Percentiles rank a stretch among this genome's conserved stretches.
phyloP scores from a whole-genome alignment of 2,888 invertebrate genomes.

The Tetragnatha montana region DNA sequence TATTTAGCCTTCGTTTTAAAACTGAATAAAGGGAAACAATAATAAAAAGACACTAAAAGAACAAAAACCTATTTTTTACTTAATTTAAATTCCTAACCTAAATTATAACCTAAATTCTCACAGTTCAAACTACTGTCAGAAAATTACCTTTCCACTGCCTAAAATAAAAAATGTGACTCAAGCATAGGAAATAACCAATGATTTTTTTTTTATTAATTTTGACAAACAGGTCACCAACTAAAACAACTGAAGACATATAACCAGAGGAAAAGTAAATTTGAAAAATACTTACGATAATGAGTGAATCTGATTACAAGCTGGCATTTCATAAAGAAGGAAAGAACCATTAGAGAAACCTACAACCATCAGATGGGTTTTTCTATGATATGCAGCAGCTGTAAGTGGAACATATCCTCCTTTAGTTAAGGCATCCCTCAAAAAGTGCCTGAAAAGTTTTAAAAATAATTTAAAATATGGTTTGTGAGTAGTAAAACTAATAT shows the following conservation, averaged over 20 bases:
- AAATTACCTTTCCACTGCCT: no score
- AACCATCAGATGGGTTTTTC: constrained; percentile 86
- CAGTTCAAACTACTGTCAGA: no score
- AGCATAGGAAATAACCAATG: no score
- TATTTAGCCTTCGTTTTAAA: no score
- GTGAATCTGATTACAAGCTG: constrained; percentile 94
- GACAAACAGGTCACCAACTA: neutral
- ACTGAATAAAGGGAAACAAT: no score
- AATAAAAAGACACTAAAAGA: no score
- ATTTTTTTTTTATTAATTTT: neutral
- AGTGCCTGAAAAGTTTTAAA: constrained; percentile 75
- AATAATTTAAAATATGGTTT: neutral
- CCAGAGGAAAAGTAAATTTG: no score
- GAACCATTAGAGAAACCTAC: constrained; percentile 93
- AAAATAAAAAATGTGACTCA: no score
- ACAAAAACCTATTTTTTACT: no score
- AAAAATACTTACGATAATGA: constrained; percentile 79
- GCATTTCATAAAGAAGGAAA: constrained; percentile 95
- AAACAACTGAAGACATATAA: neutral
- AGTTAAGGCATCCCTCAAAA: constrained; percentile 71
- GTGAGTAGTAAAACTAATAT: neutral
- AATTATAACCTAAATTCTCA: no score
- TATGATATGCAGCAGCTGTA: constrained; percentile 90
- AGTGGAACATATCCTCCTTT: constrained; percentile 81
- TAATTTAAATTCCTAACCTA: no score